Conservation (phyloP, 1,140 invertebrate species). For the Lordiphosa stackelbergi region DNA sequence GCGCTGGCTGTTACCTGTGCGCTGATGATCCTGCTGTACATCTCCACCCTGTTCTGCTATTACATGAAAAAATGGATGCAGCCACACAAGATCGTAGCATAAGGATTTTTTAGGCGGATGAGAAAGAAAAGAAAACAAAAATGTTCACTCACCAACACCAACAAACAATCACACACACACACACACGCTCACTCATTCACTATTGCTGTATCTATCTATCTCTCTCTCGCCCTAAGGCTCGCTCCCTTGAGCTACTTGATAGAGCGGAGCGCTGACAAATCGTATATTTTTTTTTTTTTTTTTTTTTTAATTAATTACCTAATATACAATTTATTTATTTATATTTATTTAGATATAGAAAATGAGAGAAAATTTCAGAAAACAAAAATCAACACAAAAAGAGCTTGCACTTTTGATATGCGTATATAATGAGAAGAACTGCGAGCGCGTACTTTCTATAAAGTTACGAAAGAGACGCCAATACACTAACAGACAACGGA, state of each 20-base stretch:
- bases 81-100: conserved; percentile 88
- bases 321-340: conserved; percentile 73
- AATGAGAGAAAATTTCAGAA: conserved; percentile 54
- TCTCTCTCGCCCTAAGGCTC: conserved; percentile 30
- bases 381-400: conserved; percentile 28
- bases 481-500: conserved; percentile 5
- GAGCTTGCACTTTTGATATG: conserved; percentile 9
- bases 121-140: conserved; percentile 30
- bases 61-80: conserved; percentile 94
- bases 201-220: conserved; percentile 27
- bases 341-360: conserved; percentile 71
- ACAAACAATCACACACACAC: conserved; percentile 11
- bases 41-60: conserved; percentile 92
- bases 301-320: conserved; percentile 67
- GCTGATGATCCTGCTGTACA: conserved; percentile 91
- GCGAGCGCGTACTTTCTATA: conserved; percentile 73
- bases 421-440: conserved; percentile 12
- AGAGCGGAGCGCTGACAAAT: conserved; percentile 46
- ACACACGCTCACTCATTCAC: conserved; percentile 29
- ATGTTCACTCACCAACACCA: conserved; percentile 48
- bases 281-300: conserved; percentile 68
- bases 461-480: conserved; percentile 63
- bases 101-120: conserved; percentile 45
- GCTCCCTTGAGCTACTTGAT: conserved; percentile 19
- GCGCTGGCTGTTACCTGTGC: conserved; percentile 93